A percentile compares a stretch with the other conserved stretches of the same genome.
Evolutionary conservation across 2,797 vertebrate species (phyloP).

Genomic region (Pipistrellus pipistrellus): DNA sequence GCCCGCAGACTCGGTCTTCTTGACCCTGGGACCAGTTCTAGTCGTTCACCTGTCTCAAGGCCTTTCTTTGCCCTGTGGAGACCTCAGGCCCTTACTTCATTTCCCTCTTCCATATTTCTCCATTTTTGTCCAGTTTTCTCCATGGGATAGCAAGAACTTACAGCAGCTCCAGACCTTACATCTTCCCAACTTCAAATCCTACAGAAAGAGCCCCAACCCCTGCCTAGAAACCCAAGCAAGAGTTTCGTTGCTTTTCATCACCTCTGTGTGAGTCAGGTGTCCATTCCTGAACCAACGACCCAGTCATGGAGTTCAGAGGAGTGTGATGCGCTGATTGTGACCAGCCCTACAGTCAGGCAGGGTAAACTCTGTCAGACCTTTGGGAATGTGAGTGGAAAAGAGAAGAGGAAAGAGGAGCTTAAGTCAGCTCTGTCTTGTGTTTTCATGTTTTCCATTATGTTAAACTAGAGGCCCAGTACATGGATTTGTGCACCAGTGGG

Average conservation of each 20-base stretch:
- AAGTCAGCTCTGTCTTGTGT: not conserved
- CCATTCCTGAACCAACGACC: not conserved
- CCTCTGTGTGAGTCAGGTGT: not conserved
- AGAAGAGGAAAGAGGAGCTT: not conserved
- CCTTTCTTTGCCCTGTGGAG: not conserved
- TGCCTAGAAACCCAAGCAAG: not conserved
- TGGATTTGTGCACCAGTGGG: no score
- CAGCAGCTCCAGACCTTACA: not conserved
- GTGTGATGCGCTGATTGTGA: accelerated
- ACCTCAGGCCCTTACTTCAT: not conserved
- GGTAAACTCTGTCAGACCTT: not conserved
- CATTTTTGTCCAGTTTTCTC: not conserved
- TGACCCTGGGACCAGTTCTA: not conserved
- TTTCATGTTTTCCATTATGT: not conserved
- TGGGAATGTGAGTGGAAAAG: no score
- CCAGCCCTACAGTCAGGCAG: no score
- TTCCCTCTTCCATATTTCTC: not conserved
- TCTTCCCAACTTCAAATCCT: not conserved
- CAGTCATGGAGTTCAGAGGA: not conserved
- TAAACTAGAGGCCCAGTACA: not conserved
- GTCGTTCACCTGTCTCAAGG: not conserved
- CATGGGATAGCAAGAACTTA: not conserved
- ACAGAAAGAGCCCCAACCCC: not conserved
- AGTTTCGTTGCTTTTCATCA: not conserved
- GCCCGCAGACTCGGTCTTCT: not conserved